Base-by-base conservation (phyloP, 2,888 invertebrate genomes). In the Julus scandinavius region DNA sequence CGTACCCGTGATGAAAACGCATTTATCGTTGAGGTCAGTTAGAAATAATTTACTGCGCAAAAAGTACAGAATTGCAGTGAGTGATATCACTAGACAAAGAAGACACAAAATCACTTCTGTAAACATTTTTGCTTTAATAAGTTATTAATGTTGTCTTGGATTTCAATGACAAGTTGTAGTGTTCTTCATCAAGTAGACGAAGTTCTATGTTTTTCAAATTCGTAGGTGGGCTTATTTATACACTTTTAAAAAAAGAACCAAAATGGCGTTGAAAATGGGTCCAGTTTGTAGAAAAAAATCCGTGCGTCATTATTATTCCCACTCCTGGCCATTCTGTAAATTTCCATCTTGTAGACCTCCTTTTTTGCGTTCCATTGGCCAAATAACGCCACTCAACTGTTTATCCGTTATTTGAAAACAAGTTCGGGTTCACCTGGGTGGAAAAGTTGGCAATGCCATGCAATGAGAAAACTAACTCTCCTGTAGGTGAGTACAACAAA, bases 1-100 rank as follows among this genome's bases (percentile, higher is more conserved):
- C 17, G 58, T 58, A 1, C 87, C 87, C n/a, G 87, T 87, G 50
- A 87, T 87, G 29, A 87, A 87, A 5, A 87, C 87, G 29, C 58
- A 15, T 40, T 87, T 87, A 3, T 63, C 40, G 29, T 20, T 20
- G 58, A 63, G 3, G 49, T 86, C 86, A 86, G 41, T 17, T 9
- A 17, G 11, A 13, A 17, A 9, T 15, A 54, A 3, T 15, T 54
- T 13, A 9, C 17, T 54, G 54, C 54, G 54, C 54, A 13, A 54
- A 15, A 54, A 54, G 15, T 54, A 13, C 13, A 54, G 54, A 54
- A 54, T 54, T 13, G 15, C 54, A 54, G 54, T 15, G 13, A 54
- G 15, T 17, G 54, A 2, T 13, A 1, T 17, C 54, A 54, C 15
- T 54, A 15, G 15, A 17, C 54, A 13, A 54, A 54, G 17, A 15